phyloP scores from a whole-genome alignment of 2,797 vertebrate species.

The Falco novaeseelandiae region DNA sequence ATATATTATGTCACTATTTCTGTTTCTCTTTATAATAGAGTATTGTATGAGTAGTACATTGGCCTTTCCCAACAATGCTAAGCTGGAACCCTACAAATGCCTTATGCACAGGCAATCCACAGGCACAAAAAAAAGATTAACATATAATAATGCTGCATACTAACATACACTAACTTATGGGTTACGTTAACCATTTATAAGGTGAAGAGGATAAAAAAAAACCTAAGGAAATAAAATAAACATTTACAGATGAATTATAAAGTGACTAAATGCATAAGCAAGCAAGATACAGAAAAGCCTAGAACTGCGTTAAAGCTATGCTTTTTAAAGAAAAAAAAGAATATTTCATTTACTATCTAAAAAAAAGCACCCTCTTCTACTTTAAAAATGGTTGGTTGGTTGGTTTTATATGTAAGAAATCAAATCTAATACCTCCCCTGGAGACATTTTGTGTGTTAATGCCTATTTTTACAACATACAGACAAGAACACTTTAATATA shows the following conservation, averaged over 20 bases:
- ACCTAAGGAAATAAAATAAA: constrained; percentile 78
- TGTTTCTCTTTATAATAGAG: constrained; percentile 72
- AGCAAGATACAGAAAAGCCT: constrained; percentile 83
- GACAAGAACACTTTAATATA: constrained; percentile 80
- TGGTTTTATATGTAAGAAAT: constrained; percentile 73
- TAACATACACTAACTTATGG: constrained; percentile 77
- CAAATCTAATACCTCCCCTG: constrained; percentile 79
- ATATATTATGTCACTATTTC: constrained; percentile 78
- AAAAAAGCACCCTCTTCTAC: constrained; percentile 83
- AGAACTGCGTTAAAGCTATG: constrained; percentile 77
- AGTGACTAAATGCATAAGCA: constrained; percentile 93
- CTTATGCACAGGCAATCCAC: constrained; percentile 78
- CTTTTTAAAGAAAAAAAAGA: constrained; percentile 65
- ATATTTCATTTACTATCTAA: constrained; percentile 69
- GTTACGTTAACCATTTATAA: constrained; percentile 79
- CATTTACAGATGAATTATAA: constrained; percentile 85
- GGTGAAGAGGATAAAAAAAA: constrained; percentile 81
- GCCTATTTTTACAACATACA: constrained; percentile 81
- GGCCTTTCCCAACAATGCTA: constrained; percentile 58
- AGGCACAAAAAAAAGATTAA: constrained; percentile 71
- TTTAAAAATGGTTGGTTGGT: constrained; percentile 79
- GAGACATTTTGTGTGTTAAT: constrained; percentile 79
- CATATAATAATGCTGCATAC: constrained; percentile 77
- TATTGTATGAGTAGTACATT: constrained; percentile 60
- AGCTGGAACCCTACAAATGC: constrained; percentile 72